Evolutionary conservation across 92 coral and sea anemone genomes (phyloP), one percentile per base, ranked within the genome.

Genomic region (Ricordea florida): DNA sequence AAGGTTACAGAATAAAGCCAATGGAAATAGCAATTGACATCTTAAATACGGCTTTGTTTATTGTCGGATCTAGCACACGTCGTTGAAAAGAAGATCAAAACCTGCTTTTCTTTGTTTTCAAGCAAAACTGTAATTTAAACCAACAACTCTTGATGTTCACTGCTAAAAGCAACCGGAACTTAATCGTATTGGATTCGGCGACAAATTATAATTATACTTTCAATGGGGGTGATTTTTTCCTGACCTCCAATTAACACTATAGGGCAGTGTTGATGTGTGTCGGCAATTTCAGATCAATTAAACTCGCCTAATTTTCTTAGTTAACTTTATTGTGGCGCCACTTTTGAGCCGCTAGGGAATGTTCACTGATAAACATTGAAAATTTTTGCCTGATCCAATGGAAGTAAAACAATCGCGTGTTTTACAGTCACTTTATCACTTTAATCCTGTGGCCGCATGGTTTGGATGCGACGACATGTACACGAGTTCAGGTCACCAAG

Each of bases 1-100:
- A 77, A 66, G 62, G 84, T 76, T 76, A 84, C 59, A 84, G 66
- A 69, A 59, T 67, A 69, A 79, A 72, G 69, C 79, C 77, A 84
- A 84, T 84, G 85, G 80, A 62, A 70, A 70, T 55, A 53, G 77
- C 65, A 18, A 70, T 55, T 70, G 77, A 70, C 77, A 70, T 70
- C 64, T 70, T 18, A 13, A 40, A 44, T 49, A 38, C 56, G 32
- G 65, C 43, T 55, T 53, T 70, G 77, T 70, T 70, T 70, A 55
- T 25, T 38, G 25, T 18, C 77, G 77, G 77, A 70, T 70, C 45
- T 55, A 38, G 58, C 77, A 55, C 65, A 55, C 64, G 65, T 55
- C 53, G 42, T 6, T 25, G 29, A 27, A 53, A 38, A 55, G 5
- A 63, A 45, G 42, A 43, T 53, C 52, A 58, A 55, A 55, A 30